Evolutionary conservation across 2,888 invertebrate species (phyloP).

Genomic region (Erebia epiphron): DNA sequence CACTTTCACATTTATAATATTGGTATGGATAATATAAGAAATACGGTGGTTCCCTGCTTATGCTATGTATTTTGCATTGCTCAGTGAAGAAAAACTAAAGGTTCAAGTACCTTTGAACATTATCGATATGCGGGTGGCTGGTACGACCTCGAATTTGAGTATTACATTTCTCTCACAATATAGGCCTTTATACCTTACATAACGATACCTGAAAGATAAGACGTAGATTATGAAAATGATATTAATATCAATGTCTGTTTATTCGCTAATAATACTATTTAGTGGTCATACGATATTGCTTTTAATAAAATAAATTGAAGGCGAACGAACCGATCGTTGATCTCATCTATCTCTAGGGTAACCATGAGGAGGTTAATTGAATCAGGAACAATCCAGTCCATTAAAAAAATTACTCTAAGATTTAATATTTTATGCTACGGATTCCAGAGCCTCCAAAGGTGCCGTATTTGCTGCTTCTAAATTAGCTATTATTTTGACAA

Average conservation of each 20-base stretch:
- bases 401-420: not conserved
- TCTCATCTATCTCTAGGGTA: slow-evolving; percentile 48
- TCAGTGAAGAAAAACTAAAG: not conserved
- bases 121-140: not conserved
- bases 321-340: slow-evolving; percentile 55
- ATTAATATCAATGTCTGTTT: slow-evolving; percentile 1
- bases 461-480: too few species aligned
- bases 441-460: too few species aligned
- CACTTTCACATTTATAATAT: too few species aligned
- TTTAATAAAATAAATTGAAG: slow-evolving; percentile 52
- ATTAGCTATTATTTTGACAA: too few species aligned
- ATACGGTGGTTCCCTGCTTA: not conserved
- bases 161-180: not conserved
- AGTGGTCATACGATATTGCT: slow-evolving; percentile 19
- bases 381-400: not conserved
- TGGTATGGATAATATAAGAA: too few species aligned
- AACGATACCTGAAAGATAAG: not conserved
- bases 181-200: too few species aligned
- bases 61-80: not conserved
- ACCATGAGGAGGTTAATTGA: not conserved
- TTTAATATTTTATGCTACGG: too few species aligned
- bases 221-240: not conserved
- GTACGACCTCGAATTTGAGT: not conserved
- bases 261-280: slow-evolving; percentile 11
- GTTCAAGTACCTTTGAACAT: not conserved